These are phyloP conservation scores for Pangasius mekongensis DNA, from an alignment of 2,797 vertebrate species.

Conservation along the genomic window DNA sequence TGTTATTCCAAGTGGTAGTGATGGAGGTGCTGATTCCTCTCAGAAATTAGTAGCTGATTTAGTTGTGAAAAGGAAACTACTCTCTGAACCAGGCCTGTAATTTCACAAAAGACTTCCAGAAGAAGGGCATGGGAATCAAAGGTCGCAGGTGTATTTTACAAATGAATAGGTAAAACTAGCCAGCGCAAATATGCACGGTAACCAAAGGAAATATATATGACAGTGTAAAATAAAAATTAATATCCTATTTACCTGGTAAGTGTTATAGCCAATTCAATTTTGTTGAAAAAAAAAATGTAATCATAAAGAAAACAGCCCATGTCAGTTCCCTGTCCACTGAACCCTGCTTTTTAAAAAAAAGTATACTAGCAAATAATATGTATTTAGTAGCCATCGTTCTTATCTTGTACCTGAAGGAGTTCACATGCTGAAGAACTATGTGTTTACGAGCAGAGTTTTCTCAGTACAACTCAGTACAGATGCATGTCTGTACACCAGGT, in stretches of 20 bases:
- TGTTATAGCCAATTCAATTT: not conserved
- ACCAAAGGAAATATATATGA: not conserved
- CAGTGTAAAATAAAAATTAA: not conserved
- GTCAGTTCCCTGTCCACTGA: not conserved
- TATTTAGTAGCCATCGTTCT: not conserved
- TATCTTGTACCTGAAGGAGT: not conserved
- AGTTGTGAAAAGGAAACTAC: not conserved
- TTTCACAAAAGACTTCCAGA: not conserved
- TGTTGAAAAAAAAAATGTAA: not conserved
- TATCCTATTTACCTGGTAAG: not conserved
- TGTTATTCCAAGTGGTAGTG: not conserved
- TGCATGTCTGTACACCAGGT: not conserved
- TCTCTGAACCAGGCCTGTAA: not conserved
- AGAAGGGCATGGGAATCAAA: not conserved
- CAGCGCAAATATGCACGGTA: not conserved
- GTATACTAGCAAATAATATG: not conserved
- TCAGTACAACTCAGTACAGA: constrained; percentile 5
- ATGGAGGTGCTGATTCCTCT: not conserved
- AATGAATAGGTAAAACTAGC: not conserved
- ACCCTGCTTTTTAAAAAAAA: not conserved
- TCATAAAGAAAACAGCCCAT: not conserved
- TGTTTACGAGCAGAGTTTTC: not conserved
- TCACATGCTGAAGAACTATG: not conserved
- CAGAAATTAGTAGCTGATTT: not conserved
- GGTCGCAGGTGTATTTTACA: constrained; percentile 6